phyloP scores from a whole-genome alignment of 2,888 invertebrate genomes.

The Peribatodes rhomboidaria region DNA sequence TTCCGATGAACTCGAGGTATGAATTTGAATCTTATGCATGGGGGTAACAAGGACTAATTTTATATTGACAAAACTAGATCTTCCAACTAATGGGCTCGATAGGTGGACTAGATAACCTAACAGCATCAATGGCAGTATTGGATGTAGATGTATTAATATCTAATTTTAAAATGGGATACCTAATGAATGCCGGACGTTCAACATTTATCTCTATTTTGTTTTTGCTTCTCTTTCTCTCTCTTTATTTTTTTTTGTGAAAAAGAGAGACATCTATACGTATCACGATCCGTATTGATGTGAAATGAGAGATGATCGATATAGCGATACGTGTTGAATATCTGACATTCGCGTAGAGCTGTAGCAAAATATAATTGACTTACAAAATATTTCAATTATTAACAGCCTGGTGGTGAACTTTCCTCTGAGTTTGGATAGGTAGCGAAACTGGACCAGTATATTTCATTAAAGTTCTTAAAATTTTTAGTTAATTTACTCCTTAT shows the following conservation, averaged over 20 bases:
- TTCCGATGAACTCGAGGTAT: conserved; percentile 89
- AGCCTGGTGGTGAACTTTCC: conserved; percentile 15
- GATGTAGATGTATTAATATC: conserved; percentile 11
- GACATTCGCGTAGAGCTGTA: conserved; percentile 2
- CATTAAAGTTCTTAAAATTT: neutral
- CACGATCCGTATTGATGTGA: neutral
- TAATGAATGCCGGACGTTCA: neutral
- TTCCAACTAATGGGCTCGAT: conserved; percentile 15
- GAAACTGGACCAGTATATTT: conserved; percentile 5
- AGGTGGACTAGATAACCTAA: conserved; percentile 22
- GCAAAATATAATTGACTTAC: conserved; percentile 5
- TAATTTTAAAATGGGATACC: neutral
- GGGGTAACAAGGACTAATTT: conserved; percentile 13
- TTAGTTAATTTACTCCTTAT: neutral
- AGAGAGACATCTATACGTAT: neutral
- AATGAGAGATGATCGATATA: no score
- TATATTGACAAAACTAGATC: neutral
- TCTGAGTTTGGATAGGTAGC: conserved; percentile 31
- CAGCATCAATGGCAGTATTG: conserved; percentile 30
- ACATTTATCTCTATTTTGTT: neutral
- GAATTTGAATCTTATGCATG: conserved; percentile 31
- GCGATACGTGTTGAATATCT: neutral
- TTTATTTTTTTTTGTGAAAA: neutral
- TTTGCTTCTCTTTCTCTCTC: neutral
- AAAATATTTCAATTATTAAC: conserved; percentile 6